Conservation (phyloP, 2,113 vertebrate species). For the Corvus cornix region DNA sequence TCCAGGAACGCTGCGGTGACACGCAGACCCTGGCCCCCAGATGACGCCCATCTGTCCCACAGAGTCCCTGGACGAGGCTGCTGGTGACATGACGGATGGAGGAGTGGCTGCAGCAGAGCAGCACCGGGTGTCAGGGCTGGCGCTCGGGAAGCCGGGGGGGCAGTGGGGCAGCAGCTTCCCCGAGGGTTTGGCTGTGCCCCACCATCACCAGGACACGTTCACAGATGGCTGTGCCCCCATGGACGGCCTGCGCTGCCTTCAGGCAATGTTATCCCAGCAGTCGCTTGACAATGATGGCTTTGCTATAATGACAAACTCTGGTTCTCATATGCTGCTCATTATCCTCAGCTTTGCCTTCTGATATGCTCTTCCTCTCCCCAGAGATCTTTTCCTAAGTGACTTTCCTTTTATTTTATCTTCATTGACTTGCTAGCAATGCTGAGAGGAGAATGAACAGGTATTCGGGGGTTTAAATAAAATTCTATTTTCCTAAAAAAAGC, state of each 20-base stretch:
- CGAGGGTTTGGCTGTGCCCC: background rate
- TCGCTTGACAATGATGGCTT: background rate
- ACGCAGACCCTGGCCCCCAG: background rate
- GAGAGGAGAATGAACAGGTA: background rate
- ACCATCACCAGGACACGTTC: background rate
- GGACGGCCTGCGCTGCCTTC: background rate
- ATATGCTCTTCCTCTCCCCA: background rate
- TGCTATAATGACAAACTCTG: background rate
- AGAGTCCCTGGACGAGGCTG: background rate
- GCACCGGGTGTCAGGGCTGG: rapidly evolving
- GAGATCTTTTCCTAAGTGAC: background rate
- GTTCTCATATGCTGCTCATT: conserved; percentile 24
- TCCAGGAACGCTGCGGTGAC: background rate
- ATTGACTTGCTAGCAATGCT: background rate
- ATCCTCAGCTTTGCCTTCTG: background rate
- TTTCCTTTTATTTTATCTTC: background rate
- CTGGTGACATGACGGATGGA: background rate
- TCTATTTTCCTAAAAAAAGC: background rate
- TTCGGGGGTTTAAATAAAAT: background rate
- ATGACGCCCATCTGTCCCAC: background rate
- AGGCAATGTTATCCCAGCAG: background rate
- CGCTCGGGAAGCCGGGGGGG: rapidly evolving
- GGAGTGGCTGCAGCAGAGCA: background rate
- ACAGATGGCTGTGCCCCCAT: background rate
- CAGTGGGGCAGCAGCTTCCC: background rate